Conservation (phyloP, 2,113 vertebrate genomes). For the Entosphenus tridentatus region DNA sequence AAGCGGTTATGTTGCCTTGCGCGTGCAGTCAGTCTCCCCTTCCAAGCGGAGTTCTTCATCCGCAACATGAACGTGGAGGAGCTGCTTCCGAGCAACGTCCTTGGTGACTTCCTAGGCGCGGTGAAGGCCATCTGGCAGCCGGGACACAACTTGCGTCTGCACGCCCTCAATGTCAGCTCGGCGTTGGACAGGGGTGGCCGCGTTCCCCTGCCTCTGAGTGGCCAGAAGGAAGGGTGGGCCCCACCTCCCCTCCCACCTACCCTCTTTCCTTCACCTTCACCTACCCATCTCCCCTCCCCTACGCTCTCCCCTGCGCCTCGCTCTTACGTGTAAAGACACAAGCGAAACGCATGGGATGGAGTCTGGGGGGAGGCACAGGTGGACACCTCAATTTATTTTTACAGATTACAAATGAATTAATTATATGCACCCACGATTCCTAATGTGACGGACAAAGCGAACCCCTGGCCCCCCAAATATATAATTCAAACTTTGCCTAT, state of each 20-base stretch:
- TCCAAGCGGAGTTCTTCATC: constrained; percentile 90
- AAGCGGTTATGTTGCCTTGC: too few relatives aligned
- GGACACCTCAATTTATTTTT: too few relatives aligned
- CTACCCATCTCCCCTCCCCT: neutral
- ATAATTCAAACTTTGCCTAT: too few relatives aligned
- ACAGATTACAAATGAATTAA: too few relatives aligned
- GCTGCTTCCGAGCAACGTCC: constrained; percentile 85
- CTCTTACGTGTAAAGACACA: too few relatives aligned
- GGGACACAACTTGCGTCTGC: constrained; percentile 33
- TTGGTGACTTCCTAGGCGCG: constrained; percentile 82
- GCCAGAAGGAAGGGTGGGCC: constrained; percentile 88
- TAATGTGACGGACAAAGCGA: too few relatives aligned
- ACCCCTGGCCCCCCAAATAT: too few relatives aligned
- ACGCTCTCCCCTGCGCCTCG: neutral
- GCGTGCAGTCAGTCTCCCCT: constrained; percentile 30
- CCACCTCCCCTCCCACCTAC: neutral
- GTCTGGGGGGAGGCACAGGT: too few relatives aligned
- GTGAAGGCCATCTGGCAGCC: constrained; percentile 98
- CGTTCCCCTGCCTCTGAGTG: constrained; percentile 78
- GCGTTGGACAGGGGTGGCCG: constrained; percentile 76
- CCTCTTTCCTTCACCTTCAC: neutral
- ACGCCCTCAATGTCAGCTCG: constrained; percentile 90
- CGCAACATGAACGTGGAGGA: constrained; percentile 98
- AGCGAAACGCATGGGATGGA: too few relatives aligned
- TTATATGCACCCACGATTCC: too few relatives aligned